Conservation (phyloP, 2,113 vertebrate species). For the Lucifuga dentata region DNA sequence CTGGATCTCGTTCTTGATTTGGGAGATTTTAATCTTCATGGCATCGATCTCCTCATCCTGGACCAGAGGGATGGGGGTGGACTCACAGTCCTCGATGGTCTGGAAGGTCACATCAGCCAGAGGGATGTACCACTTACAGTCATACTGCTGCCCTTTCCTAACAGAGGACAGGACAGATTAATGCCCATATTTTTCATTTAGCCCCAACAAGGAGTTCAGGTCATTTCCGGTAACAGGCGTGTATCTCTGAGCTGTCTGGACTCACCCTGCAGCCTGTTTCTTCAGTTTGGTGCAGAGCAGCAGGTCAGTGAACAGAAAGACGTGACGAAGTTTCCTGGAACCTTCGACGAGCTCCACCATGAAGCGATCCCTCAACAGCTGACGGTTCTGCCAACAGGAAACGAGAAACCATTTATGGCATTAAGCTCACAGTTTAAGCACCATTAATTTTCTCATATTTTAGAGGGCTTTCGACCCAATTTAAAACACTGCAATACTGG, state of each 20-base stretch:
- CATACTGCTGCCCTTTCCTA: conserved; percentile 95
- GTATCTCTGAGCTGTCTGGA: conserved; percentile 17
- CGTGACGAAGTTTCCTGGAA: conserved; percentile 92
- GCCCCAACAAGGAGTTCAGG: neutral
- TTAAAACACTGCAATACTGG: too few species aligned
- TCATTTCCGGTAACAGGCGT: conserved; percentile 19
- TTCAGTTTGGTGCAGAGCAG: conserved; percentile 96
- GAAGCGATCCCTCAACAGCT: conserved; percentile 95
- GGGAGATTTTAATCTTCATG: conserved; percentile 96
- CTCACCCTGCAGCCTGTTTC: conserved; percentile 95
- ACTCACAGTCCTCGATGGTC: conserved; percentile 91
- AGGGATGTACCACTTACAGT: conserved; percentile 97
- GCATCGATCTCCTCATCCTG: conserved; percentile 94
- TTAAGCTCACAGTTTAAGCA: too few species aligned
- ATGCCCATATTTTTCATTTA: conserved; percentile 3
- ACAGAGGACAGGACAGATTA: neutral
- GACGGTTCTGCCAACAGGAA: conserved; percentile 85
- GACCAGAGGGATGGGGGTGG: conserved; percentile 88
- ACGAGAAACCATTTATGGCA: neutral
- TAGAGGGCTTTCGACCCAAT: too few species aligned
- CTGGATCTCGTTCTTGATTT: conserved; percentile 94
- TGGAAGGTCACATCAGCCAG: conserved; percentile 94
- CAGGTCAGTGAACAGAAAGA: conserved; percentile 96
- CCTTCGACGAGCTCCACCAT: conserved; percentile 97
- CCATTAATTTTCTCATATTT: too few species aligned